phyloP scores from a whole-genome alignment of 2,113 vertebrate species.

The Arothron firmamentum region DNA sequence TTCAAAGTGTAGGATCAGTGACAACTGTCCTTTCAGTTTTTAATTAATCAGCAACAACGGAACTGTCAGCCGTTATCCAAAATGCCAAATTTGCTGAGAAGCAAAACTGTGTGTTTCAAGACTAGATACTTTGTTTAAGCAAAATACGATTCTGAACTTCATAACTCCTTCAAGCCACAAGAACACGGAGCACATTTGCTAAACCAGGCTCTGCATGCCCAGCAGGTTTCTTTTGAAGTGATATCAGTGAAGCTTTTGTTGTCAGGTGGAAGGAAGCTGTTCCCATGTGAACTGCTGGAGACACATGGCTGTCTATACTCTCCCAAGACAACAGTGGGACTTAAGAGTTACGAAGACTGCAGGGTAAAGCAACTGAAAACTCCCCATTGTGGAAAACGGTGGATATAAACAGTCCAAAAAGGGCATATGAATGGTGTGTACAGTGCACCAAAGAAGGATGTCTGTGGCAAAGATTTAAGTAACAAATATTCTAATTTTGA shows the following conservation, averaged over 20 bases:
- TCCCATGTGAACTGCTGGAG: conserved; percentile 1
- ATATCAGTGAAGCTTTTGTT: background rate
- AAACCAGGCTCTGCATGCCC: background rate
- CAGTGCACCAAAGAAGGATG: no score
- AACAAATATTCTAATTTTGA: background rate
- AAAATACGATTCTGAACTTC: background rate
- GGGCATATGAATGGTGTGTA: no score
- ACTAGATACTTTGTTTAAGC: background rate
- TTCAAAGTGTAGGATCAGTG: no score
- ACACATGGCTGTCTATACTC: background rate
- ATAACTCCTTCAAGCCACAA: no score
- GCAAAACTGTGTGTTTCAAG: no score
- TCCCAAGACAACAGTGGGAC: background rate
- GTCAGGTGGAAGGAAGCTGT: background rate
- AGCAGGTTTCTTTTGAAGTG: background rate
- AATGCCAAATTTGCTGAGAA: no score
- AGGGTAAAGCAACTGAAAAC: background rate
- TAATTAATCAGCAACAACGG: no score
- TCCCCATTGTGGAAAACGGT: background rate
- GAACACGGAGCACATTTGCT: background rate
- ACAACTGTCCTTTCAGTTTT: no score
- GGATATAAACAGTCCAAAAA: no score
- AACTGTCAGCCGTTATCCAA: no score
- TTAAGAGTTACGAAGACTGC: background rate
- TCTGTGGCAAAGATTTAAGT: no score